Evolutionary conservation across 2,797 vertebrate genomes (phyloP).

Genomic region (Graptemys geographica): DNA sequence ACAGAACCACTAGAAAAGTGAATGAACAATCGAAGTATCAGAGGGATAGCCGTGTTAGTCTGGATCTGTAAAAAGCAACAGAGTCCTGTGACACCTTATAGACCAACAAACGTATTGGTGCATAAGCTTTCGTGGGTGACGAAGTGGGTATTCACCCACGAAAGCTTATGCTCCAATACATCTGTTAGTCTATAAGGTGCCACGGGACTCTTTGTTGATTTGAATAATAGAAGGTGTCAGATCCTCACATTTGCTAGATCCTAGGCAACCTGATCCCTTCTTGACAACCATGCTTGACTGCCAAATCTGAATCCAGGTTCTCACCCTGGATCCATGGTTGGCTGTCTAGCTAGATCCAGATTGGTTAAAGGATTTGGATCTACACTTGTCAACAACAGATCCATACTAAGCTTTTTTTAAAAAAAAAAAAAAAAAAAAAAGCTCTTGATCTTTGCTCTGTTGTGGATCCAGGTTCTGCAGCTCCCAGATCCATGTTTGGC

Average conservation of each 20-base stretch:
- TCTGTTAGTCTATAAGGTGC: too few species aligned
- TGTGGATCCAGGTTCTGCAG: not conserved
- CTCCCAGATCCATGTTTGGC: not conserved
- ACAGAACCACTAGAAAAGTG: not conserved
- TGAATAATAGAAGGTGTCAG: not conserved
- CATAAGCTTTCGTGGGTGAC: too few species aligned
- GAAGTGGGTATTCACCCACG: too few species aligned
- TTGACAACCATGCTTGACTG: not conserved
- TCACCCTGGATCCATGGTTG: not conserved
- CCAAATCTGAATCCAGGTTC: not conserved
- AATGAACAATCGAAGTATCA: too few species aligned
- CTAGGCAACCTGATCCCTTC: not conserved
- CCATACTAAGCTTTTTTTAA: not conserved
- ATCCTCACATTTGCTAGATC: not conserved
- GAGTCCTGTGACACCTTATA: too few species aligned
- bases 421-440: too few species aligned
- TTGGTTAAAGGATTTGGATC: not conserved
- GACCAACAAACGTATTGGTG: too few species aligned
- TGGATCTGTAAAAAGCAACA: too few species aligned
- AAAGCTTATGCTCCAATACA: too few species aligned
- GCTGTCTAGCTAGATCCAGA: not conserved
- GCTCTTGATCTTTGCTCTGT: not conserved
- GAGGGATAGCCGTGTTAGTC: too few species aligned
- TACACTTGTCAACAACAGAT: not conserved
- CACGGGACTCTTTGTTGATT: too few species aligned